A percentile compares a stretch with the other conserved stretches of the same genome.
Evolutionary conservation across 2,888 invertebrate species (phyloP).

Genomic region (Limnephilus auricula): DNA sequence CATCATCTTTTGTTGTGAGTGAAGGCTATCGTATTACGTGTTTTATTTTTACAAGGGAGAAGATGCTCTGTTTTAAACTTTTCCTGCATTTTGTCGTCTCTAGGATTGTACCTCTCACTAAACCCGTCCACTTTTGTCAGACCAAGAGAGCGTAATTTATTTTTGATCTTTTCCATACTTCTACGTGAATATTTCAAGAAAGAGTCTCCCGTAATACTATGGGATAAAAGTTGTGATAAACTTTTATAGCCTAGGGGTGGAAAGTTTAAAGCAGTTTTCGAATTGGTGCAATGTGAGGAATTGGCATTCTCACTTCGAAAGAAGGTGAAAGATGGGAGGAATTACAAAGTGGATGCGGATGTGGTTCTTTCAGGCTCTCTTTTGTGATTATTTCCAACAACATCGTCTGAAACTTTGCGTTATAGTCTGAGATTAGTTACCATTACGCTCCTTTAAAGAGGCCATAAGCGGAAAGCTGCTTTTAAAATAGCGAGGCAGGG

Average conservation of each 20-base stretch:
- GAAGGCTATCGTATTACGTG: too few relatives aligned
- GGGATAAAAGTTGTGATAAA: constrained; percentile 28
- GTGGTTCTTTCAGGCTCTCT: not conserved
- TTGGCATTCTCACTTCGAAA: constrained; percentile 52
- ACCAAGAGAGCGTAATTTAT: constrained; percentile 46
- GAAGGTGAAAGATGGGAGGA: not conserved
- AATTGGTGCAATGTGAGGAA: constrained; percentile 63
- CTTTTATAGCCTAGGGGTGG: constrained; percentile 37
- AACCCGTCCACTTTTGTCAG: not conserved
- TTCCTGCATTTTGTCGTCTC: not conserved
- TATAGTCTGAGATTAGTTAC: constrained; percentile 27
- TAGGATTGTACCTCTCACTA: not conserved
- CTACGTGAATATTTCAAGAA: constrained; percentile 41
- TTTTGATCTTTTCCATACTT: constrained; percentile 55
- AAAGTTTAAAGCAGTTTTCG: constrained; percentile 64
- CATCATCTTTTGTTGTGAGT: too few relatives aligned
- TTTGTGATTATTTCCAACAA: not conserved
- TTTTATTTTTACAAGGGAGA: too few relatives aligned
- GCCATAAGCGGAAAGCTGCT: not conserved
- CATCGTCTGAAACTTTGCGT: not conserved
- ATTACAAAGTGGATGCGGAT: not conserved
- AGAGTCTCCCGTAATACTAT: not conserved
- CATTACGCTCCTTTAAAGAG: not conserved
- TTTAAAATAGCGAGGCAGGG: not conserved
- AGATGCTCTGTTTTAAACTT: not conserved